These are phyloP conservation scores for Pycnonotus jocosus DNA, from an alignment of 2,113 vertebrate species.

Conservation along the genomic window DNA sequence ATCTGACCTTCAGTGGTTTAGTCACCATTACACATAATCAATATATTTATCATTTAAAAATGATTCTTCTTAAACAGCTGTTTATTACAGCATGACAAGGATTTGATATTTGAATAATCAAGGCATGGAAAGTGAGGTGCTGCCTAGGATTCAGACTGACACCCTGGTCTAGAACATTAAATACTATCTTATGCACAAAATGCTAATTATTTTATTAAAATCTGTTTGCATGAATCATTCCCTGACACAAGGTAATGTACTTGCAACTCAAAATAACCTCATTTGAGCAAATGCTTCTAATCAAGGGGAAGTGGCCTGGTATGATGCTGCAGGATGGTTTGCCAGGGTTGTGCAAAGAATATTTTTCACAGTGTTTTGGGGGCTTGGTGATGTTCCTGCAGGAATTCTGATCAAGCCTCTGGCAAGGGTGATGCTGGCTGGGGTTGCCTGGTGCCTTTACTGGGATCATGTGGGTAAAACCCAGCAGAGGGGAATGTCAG, in stretches of 20 bases:
- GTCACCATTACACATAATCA: neutral
- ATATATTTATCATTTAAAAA: neutral
- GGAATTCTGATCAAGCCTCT: neutral
- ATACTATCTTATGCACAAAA: neutral
- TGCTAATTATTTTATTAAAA: neutral
- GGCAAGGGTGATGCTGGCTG: neutral
- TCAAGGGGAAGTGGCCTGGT: neutral
- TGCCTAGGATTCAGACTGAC: neutral
- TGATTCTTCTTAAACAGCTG: neutral
- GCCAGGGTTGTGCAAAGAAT: neutral
- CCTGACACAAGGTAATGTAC: neutral
- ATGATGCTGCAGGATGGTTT: neutral
- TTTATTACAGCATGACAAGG: neutral
- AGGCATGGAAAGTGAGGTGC: neutral
- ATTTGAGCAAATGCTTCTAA: neutral
- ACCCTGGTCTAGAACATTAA: neutral
- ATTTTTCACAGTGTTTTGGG: neutral
- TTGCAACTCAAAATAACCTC: neutral
- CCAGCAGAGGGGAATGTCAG: neutral
- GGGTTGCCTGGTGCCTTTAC: neutral
- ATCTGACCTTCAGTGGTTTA: neutral
- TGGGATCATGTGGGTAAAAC: rapidly evolving
- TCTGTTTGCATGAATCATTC: neutral
- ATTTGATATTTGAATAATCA: neutral
- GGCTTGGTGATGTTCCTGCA: neutral